Conservation (phyloP, 2,888 invertebrate species). For the Metacarcinus magister region DNA sequence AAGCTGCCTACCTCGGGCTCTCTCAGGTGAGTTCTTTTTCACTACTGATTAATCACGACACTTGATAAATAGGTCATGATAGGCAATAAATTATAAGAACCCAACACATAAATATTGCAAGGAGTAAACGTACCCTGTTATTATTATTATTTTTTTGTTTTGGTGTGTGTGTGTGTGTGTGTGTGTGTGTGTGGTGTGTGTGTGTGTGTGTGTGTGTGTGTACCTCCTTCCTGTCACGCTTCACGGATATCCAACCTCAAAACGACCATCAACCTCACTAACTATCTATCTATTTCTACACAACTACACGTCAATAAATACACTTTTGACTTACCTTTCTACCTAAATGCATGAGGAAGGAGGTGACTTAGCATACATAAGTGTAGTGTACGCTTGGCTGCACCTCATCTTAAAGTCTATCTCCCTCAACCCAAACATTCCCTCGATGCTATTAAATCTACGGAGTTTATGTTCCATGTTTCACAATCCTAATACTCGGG, state of each 20-base stretch:
- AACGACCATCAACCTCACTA: no score
- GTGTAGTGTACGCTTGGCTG: background rate
- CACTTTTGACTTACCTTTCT: background rate
- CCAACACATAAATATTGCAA: background rate
- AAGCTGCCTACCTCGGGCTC: background rate
- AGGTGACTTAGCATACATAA: background rate
- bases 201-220: slow-evolving; percentile 3
- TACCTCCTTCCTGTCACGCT: no score
- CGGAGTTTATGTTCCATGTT: background rate
- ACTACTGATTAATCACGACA: background rate
- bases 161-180: background rate
- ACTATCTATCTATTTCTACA: background rate
- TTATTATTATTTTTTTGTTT: background rate
- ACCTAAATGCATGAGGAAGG: background rate
- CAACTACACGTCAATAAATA: background rate
- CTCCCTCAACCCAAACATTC: background rate
- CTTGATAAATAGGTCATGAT: background rate
- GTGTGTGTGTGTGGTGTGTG: slow-evolving; percentile 59
- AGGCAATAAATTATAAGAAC: background rate
- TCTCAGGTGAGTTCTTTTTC: background rate
- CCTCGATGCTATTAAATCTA: background rate
- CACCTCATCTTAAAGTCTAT: background rate
- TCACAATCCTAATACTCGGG: background rate
- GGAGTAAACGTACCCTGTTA: slow-evolving; percentile 16
- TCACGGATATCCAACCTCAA: no score